Percentiles rank a stretch among this genome's conserved stretches.
Evolutionary conservation across 2,797 vertebrate species (phyloP).

Genomic region (Artibeus jamaicensis): DNA sequence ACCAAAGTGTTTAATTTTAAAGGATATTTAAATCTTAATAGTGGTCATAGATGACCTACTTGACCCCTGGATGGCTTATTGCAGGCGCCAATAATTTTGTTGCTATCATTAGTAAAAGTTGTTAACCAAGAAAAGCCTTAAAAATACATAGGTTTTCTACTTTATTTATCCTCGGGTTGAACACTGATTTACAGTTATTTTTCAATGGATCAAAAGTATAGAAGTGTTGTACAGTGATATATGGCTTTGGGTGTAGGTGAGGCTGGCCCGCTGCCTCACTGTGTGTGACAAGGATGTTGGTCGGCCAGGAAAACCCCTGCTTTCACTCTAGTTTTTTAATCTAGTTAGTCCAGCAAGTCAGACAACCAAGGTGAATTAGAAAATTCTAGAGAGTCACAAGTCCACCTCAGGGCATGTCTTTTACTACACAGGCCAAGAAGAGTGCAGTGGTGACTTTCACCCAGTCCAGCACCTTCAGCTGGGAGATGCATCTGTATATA

Average conservation of each 20-base stretch:
- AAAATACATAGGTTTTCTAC: constrained; percentile 64
- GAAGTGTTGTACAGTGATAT: not conserved
- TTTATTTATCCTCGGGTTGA: constrained; percentile 65
- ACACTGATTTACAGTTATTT: constrained; percentile 48
- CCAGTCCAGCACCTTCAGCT: not conserved
- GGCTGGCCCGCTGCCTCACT: not conserved
- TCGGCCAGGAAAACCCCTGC: not conserved
- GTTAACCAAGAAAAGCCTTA: constrained; percentile 76
- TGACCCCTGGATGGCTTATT: constrained; percentile 79
- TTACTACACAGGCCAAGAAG: not conserved
- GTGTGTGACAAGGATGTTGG: not conserved
- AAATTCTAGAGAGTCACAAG: not conserved
- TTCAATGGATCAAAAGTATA: not conserved
- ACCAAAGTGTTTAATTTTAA: constrained; percentile 83
- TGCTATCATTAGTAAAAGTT: constrained; percentile 81
- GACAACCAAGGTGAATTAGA: not conserved
- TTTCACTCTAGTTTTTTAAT: not conserved
- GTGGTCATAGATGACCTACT: constrained; percentile 79
- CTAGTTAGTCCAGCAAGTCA: not conserved
- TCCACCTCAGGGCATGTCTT: not conserved
- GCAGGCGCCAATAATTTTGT: constrained; percentile 84
- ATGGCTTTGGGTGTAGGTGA: not conserved
- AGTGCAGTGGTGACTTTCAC: not conserved
- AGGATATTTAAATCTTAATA: constrained; percentile 84
- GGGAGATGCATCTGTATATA: not conserved